Evolutionary conservation across 1,140 invertebrate genomes (phyloP), one percentile per base, ranked within the genome.

Genomic region (Branchinecta lynchi): DNA sequence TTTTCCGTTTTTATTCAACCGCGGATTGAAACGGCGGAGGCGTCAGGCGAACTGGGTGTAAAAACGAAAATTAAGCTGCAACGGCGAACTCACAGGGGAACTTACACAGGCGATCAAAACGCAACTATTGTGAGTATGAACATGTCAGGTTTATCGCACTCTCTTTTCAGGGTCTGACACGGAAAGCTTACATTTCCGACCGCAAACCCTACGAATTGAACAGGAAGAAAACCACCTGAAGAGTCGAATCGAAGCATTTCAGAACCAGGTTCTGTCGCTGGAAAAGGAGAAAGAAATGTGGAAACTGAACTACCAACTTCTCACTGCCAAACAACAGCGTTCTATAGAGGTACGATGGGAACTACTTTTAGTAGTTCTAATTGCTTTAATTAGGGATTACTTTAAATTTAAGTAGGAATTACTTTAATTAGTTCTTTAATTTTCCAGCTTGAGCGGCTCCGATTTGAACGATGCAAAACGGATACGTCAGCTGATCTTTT

Each of bases 261-360:
- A 60, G 17, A 60, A 60, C 17, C 51, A 60, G 17, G 17, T 60
- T 60, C 12, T 60, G 12, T 20, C 12, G 51, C 17, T 60, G 6
- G 51, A 60, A 6, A 60, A 60, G 17, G 51, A 60, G 17, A 60
- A 60, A 6, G 51, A 60, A 60, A 60, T 60, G 51, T 60, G 51
- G 51, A 60, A 60, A 60, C 51, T 60, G 12, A 60, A 60, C 17
- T 60, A 60, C 17, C 51, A 60, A 6, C 51, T 60, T 60, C 51
- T 15, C 12, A 60, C 12, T 60, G 51, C 51, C 51, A 60, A 60
- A 20, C 51, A 60, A 60, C 51, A 60, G 17, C 51, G 51, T 60
- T 60, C 51, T 15, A 12, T 15, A 60, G 51, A 60, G 51, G 51
- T 60, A 60, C 12, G 2, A 3, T 51, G 12, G 17, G 12, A 20